Base-by-base conservation (phyloP, 1,140 invertebrate genomes). In the Arctopsyche grandis region DNA sequence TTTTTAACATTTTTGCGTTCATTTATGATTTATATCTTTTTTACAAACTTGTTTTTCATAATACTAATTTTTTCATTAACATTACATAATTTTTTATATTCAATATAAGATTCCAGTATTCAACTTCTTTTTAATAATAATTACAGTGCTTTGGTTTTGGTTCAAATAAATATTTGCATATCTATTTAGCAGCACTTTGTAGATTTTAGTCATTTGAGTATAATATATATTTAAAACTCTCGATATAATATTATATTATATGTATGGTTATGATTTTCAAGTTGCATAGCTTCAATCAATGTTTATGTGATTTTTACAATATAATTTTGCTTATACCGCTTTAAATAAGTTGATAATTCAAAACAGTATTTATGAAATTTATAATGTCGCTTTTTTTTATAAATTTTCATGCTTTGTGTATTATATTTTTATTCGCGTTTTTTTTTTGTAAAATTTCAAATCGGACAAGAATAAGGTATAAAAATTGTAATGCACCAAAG, bases 281-380 rank as follows among this genome's bases (percentile, higher is more conserved):
- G 76, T 78, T 58, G 63, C 60, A 69, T 63, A 52, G 75, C 79
- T 80, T 80, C 79, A 80, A 76, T 80, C 79, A 46, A 9, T 71
- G n/a, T 71, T 38, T 19, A 22, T 71, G 69, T 43, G n/a, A 26
- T 1, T 66, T 1, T 77, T 48, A 63, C 26, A 52, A 69, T 58
- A 52, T 78, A 29, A 66, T 70, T 71, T 78, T 78, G 22, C 29
- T 56, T 70, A 22, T 1, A 38, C 29, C 10, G 19, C n/a, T 71
- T 78, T 56, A n/a, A 24, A 48, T 71, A 44, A 0, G 43, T 76
- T 38, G 0, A 16, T 69, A 16, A 1, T n/a, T n/a, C 24, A 29
- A 38, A n/a, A 24, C 12, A 29, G 5, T 24, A 24, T 38, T 38
- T 38, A 38, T 38, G 29, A 38, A 38, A 38, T 4, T 38, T n/a